Evolutionary conservation across 2,888 invertebrate species (phyloP).

Genomic region (Leucoma salicis): DNA sequence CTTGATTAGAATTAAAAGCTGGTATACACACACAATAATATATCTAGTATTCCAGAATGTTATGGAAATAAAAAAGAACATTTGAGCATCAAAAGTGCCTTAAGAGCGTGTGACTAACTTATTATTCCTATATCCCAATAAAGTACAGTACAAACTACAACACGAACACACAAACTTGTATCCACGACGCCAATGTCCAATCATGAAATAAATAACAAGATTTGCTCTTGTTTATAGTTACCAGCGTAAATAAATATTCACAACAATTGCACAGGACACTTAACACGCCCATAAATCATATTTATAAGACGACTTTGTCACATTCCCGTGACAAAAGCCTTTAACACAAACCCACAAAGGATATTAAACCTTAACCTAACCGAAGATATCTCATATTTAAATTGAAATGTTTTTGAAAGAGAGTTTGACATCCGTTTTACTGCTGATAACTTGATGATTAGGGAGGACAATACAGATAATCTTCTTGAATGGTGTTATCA

Average conservation of each 20-base stretch:
- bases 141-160: slow-evolving; percentile 25
- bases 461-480: slow-evolving; percentile 41
- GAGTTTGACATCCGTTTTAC: slow-evolving; percentile 37
- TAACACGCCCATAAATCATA: slow-evolving; percentile 78
- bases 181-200: slow-evolving; percentile 68
- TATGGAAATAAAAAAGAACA: too few species aligned
- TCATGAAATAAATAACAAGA: slow-evolving; percentile 79
- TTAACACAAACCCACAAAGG: slow-evolving; percentile 30
- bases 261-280: slow-evolving; percentile 80
- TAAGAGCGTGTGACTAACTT: too few species aligned
- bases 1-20: too few species aligned
- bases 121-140: too few species aligned
- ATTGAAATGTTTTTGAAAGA: slow-evolving; percentile 39
- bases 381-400: slow-evolving; percentile 39
- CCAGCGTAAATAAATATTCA: slow-evolving; percentile 78
- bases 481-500: slow-evolving; percentile 35
- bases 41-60: too few species aligned
- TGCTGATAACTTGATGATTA: slow-evolving; percentile 49
- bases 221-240: slow-evolving; percentile 80
- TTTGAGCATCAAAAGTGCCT: too few species aligned
- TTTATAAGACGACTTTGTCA: slow-evolving; percentile 80
- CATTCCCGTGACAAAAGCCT: slow-evolving; percentile 64
- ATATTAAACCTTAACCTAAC: slow-evolving; percentile 52
- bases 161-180: slow-evolving; percentile 37
- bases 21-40: too few species aligned